phyloP scores from a whole-genome alignment of 1,140 invertebrate species.

The Lordiphosa stackelbergi region DNA sequence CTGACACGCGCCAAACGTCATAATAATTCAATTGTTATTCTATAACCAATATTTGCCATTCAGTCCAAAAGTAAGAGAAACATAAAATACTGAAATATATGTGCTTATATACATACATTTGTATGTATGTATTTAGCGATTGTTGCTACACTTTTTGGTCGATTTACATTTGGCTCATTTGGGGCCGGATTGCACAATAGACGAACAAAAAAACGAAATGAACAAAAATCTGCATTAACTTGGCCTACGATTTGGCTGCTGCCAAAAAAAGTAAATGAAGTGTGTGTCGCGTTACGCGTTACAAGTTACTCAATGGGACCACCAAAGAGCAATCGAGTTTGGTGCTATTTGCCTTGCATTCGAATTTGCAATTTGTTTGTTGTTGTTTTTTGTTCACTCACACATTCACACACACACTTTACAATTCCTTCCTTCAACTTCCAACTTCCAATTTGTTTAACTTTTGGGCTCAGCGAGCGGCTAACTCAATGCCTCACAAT shows the following conservation, averaged over 20 bases:
- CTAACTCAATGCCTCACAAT: constrained; percentile 48
- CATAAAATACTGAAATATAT: constrained; percentile 2
- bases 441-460: background rate
- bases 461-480: constrained; percentile 30
- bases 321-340: background rate
- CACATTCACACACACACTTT: background rate
- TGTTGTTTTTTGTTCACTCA: constrained; percentile 18
- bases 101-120: too few relatives aligned
- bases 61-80: constrained; percentile 23
- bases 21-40: constrained; percentile 50
- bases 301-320: too few relatives aligned
- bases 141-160: constrained; percentile 4
- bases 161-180: constrained; percentile 10
- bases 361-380: constrained; percentile 25
- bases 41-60: constrained; percentile 34
- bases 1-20: constrained; percentile 52
- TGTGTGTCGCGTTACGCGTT: background rate
- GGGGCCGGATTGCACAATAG: constrained; percentile 2
- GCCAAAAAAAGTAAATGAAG: too few relatives aligned
- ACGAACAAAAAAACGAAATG: constrained; percentile 1
- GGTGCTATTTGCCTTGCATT: constrained; percentile 31
- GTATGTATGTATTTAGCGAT: constrained; percentile 1
- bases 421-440: constrained; percentile 5
- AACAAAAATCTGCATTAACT: constrained; percentile 11
- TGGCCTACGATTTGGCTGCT: constrained; percentile 4